Evolutionary conservation across 2,113 vertebrate species (phyloP), one percentile per base, ranked within the genome.

Genomic region (Blennius ocellaris): DNA sequence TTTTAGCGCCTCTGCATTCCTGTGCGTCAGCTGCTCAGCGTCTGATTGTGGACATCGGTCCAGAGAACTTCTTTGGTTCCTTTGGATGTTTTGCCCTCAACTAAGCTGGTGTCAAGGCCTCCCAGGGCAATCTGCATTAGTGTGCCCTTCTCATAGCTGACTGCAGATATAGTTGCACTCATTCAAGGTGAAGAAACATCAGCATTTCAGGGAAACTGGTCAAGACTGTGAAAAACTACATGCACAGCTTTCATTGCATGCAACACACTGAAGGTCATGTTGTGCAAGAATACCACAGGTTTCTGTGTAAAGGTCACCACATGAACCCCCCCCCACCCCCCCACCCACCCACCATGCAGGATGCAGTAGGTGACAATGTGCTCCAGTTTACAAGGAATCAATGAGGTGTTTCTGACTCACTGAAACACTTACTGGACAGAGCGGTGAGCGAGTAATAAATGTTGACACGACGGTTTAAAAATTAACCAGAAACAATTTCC

Each of bases 401-500:
- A 11, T 39, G n/a, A n/a, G 6, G 14, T 7, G 11, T 7, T 50
- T 40, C 21, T 52, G 3, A 16, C 55, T 43, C 15, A 63, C 6
- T 65, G 11, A 54, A 41, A 58, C 11, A 4, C n/a, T 54, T 71
- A 64, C 17, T 55, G 57, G 58, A 11, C 51, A 5, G n/a, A 14
- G 15, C 2, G 12, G 37, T 36, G 43, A 36, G 63, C 14, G 59
- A 53, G 45, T 69, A 53, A 39, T 36, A 39, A 8, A 16, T 59
- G 30, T 47, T 11, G n/a, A 47, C 14, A 41, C 21, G 47, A 3
- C 1, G 5, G 65, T 58, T 86, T 70, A 69, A 81, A 71, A n/a
- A 66, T 88, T 86, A 78, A 86, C 54, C 4, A 47, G 49, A 40
- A 30, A 0, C 12, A 16, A 63, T 52, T 75, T 81, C 60, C 68